phyloP scores from a whole-genome alignment of 1,140 invertebrate species.

The Zaprionus taronus region DNA sequence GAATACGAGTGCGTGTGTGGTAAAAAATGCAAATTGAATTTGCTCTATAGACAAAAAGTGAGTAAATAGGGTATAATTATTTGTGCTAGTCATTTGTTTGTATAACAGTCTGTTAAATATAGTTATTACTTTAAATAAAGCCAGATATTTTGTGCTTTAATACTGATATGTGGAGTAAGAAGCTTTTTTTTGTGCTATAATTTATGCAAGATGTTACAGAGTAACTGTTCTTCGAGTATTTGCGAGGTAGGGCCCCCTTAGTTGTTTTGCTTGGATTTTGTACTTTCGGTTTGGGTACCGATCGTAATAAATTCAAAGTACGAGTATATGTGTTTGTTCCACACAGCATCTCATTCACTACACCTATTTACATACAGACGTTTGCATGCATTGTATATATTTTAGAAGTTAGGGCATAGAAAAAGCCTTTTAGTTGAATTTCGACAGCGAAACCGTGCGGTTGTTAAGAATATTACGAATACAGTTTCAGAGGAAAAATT shows the following conservation, averaged over 20 bases:
- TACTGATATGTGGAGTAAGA: not conserved
- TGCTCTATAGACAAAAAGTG: not conserved
- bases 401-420: conserved; percentile 57
- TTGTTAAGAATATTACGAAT: conserved; percentile 35
- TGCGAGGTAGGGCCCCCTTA: not conserved
- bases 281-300: conserved; percentile 24
- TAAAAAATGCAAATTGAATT: conserved; percentile 32
- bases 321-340: conserved; percentile 36
- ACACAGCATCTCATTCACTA: conserved; percentile 51
- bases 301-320: conserved; percentile 74
- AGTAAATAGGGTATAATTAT: conserved; percentile 5
- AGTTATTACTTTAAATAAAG: not conserved
- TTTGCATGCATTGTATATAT: conserved; percentile 70
- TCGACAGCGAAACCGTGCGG: conserved; percentile 48
- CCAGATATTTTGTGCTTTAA: not conserved
- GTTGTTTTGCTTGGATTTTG: conserved; percentile 20
- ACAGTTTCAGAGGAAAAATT: not conserved
- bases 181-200: not conserved
- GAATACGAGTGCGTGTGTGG: conserved; percentile 2
- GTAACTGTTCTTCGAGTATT: not conserved
- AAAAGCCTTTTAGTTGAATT: conserved; percentile 62
- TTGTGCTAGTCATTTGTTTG: not conserved
- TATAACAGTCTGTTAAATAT: not conserved
- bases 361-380: conserved; percentile 45
- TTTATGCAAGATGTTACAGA: not conserved